Evolutionary conservation across 2,113 vertebrate genomes (phyloP).

Genomic region (Rhegmatorhina hoffmannsi): DNA sequence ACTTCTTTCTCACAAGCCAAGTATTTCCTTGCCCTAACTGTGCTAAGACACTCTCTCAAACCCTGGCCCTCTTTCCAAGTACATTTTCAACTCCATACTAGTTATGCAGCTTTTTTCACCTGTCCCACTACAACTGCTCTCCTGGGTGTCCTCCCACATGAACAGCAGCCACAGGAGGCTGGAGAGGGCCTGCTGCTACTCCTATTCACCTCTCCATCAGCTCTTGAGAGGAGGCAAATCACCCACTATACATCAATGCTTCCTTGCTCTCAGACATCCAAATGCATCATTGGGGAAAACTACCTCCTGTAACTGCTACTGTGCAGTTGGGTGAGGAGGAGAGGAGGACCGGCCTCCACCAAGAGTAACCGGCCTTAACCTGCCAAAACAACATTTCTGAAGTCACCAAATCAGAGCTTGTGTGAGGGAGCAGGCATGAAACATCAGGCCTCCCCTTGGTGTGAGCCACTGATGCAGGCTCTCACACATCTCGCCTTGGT

Average conservation of each 20-base stretch:
- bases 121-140: neutral
- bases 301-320: fast-evolving
- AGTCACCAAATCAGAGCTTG: neutral
- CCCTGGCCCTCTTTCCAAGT: neutral
- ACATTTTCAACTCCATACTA: neutral
- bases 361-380: neutral
- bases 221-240: neutral
- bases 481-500: neutral
- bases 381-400: neutral
- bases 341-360: neutral
- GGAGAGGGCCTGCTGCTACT: neutral
- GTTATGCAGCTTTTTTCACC: neutral
- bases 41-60: fast-evolving
- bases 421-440: neutral
- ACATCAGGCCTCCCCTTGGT: neutral
- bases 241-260: neutral
- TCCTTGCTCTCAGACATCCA: neutral
- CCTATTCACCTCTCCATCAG: neutral
- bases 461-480: fast-evolving
- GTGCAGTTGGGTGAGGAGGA: neutral
- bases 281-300: fast-evolving
- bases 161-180: neutral
- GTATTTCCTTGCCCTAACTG: neutral
- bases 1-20: neutral
- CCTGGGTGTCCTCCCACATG: neutral